phyloP scores from a whole-genome alignment of 2,888 invertebrate species.

The Rotaria magnacalcarata region DNA sequence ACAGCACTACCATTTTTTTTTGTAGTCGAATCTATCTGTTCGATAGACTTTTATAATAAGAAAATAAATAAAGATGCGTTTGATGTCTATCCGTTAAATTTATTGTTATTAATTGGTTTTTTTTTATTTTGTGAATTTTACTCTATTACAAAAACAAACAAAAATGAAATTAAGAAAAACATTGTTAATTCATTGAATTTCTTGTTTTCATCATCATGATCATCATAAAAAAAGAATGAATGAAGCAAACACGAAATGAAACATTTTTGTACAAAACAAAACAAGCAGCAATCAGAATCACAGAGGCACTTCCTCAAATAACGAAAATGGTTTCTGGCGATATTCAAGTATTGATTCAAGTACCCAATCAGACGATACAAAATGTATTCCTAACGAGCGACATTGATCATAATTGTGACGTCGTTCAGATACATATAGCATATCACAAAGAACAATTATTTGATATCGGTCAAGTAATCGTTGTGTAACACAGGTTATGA shows the following conservation, averaged over 20 bases:
- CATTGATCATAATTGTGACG: conserved; percentile 25
- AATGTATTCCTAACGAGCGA: neutral
- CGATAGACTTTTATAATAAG: too few species aligned
- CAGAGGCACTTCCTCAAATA: neutral
- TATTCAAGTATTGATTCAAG: conserved; percentile 16
- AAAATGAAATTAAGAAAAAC: neutral
- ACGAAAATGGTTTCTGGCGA: neutral
- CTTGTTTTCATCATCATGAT: neutral
- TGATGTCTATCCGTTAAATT: neutral
- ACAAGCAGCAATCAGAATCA: neutral
- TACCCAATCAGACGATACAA: neutral
- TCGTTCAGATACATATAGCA: neutral
- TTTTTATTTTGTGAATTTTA: neutral
- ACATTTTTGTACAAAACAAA: neutral
- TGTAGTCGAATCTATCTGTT: too few species aligned
- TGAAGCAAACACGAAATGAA: neutral
- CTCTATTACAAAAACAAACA: neutral
- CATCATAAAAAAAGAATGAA: neutral
- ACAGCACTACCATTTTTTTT: too few species aligned
- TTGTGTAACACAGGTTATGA: neutral
- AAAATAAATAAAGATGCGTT: neutral
- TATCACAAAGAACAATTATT: conserved; percentile 9
- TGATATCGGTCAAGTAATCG: neutral
- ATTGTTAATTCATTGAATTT: neutral
- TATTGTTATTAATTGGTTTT: neutral